Percentiles rank a stretch among this genome's conserved stretches.
Conservation (phyloP, 35 echinoderm and acorn worm genomes). For the Lytechinus variegatus region DNA sequence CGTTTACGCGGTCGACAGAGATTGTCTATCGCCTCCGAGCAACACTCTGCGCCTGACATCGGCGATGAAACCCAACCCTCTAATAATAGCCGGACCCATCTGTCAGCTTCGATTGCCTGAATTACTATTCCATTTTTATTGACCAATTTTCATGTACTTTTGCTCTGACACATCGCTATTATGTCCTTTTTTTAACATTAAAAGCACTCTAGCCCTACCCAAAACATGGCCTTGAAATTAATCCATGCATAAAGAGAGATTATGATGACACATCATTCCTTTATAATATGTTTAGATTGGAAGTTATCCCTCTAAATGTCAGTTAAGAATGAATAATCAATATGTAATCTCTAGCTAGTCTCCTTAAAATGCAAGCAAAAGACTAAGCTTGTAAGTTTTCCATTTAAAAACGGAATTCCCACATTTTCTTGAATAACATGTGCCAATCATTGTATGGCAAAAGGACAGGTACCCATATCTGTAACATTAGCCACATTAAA, state of each 20-base stretch:
- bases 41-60: slow-evolving; percentile 4
- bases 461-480: background rate
- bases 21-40: slow-evolving; percentile 32
- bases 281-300: background rate
- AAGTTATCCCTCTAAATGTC: background rate
- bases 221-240: background rate
- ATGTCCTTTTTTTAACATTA: background rate
- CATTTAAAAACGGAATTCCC: background rate
- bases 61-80: slow-evolving; percentile 44
- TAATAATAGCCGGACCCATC: slow-evolving; percentile 45
- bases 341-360: background rate
- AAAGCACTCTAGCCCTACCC: background rate
- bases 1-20: slow-evolving; percentile 26
- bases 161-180: slow-evolving; percentile 32
- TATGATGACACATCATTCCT: background rate
- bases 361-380: background rate
- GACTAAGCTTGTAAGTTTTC: background rate
- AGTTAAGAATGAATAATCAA: background rate
- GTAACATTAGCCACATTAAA: background rate
- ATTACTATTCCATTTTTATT: slow-evolving; percentile 48
- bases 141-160: slow-evolving; percentile 56
- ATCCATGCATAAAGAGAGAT: background rate
- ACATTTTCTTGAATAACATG: background rate
- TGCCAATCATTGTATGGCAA: background rate
- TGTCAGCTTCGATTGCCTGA: slow-evolving; percentile 48